phyloP scores from a whole-genome alignment of 2,797 vertebrate species.

The Cheirogaleus major region DNA sequence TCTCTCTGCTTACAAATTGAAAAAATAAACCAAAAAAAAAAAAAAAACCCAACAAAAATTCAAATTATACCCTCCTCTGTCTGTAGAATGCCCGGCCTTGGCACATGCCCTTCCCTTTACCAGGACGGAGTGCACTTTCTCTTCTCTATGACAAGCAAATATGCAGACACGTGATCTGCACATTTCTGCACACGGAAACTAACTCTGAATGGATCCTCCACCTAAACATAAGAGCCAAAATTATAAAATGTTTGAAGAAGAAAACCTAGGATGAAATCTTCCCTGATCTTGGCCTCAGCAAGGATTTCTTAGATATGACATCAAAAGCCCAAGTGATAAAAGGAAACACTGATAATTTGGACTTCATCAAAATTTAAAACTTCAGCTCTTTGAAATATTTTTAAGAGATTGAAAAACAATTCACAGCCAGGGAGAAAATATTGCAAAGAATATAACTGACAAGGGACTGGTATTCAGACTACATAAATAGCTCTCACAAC shows the following conservation, averaged over 20 bases:
- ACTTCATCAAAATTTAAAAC: slow-evolving; percentile 24
- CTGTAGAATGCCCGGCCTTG: background rate
- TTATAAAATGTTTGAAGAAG: background rate
- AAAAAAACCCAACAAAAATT: no score
- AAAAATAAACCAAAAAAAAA: background rate
- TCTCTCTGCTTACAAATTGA: background rate
- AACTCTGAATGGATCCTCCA: background rate
- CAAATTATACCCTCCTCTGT: background rate
- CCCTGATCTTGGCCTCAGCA: background rate
- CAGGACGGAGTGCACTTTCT: background rate
- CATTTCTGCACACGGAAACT: background rate
- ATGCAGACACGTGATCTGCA: background rate
- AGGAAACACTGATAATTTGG: background rate
- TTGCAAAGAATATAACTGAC: background rate
- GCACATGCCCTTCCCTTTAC: background rate
- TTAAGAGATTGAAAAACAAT: background rate
- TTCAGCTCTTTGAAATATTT: background rate
- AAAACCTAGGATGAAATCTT: background rate
- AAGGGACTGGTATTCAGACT: background rate
- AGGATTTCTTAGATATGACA: background rate
- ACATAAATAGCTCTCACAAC: background rate
- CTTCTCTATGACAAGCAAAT: background rate
- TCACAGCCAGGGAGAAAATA: background rate
- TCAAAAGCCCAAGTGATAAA: background rate
- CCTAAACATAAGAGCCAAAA: background rate